Conservation (phyloP, 2,797 vertebrate species). For the Leptodactylus fallax region DNA sequence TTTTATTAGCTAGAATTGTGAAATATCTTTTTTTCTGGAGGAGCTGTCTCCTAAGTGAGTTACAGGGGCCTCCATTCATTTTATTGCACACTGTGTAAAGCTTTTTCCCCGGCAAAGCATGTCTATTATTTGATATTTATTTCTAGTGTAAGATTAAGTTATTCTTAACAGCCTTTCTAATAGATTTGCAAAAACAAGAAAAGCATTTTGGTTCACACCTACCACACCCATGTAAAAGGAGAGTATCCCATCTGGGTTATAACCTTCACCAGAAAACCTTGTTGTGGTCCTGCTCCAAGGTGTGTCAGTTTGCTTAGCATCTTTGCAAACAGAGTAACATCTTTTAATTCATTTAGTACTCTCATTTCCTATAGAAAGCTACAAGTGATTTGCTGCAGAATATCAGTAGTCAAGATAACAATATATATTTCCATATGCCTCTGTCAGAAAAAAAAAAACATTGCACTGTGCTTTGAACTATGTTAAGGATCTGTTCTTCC, state of each 20-base stretch:
- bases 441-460: too few species aligned
- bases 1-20: too few species aligned
- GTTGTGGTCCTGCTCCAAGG: conserved; percentile 36
- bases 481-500: too few species aligned
- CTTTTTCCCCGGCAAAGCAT: background rate
- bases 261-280: conserved; percentile 20
- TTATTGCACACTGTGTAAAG: background rate
- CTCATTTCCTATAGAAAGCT: background rate
- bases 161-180: background rate
- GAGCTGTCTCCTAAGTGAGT: too few species aligned
- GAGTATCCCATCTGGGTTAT: background rate
- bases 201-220: conserved; percentile 17
- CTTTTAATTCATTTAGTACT: background rate
- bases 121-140: background rate
- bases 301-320: conserved; percentile 39
- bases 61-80: background rate
- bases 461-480: too few species aligned
- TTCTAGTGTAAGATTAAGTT: background rate
- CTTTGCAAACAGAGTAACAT: background rate
- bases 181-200: conserved; percentile 8
- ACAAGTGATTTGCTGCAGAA: background rate
- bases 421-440: too few species aligned
- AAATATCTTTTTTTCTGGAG: too few species aligned
- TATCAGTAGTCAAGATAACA: background rate
- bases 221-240: conserved; percentile 37